Base-by-base conservation (phyloP, 2,888 invertebrate species). In the Psylliodes chrysocephalus region DNA sequence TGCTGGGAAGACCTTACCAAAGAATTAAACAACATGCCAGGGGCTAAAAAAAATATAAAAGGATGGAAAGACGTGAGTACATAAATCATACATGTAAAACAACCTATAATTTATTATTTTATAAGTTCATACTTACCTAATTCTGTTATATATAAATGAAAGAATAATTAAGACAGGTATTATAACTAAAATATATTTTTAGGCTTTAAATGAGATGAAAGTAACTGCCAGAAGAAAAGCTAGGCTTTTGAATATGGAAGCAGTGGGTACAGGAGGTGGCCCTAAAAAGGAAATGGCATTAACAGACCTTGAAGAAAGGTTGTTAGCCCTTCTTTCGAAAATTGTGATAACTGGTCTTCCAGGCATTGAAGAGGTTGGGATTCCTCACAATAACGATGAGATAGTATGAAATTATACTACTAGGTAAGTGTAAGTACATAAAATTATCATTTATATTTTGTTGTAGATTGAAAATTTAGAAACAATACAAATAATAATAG, bases 271-370 rank as follows among this genome's bases (percentile, higher is more conserved):
- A n/a, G n/a, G n/a, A n/a, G n/a, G n/a, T n/a, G n/a, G n/a, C n/a
- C n/a, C n/a, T 33, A 33, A 33, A 33, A 33, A 33, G 33, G 33
- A n/a, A n/a, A 6, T 2, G n/a, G 4, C 8, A n/a, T 10, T 33
- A 18, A 42, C 14, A 6, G 42, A 46, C 10, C n/a, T 46, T 5
- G 19, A 18, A 15, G 19, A 46, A 19, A 46, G 46, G 15, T 22
- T 46, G 5, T 19, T 46, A 19, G 17, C 46, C 5, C 10, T 46
- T n/a, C 46, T 17, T 5, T 19, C 5, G 10, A 46, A 22, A 46
- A n/a, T 33, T n/a, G 46, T 46, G 3, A 46, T 46, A 10, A 46
- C 46, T 17, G 46, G 46, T 19, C 22, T 46, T 1, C 46, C 46
- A 46, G 46, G 22, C 7, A 19, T 46, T 19, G 22, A 18, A 19